Conservation (phyloP, 2,888 invertebrate genomes). For the Stratiomys singularior region DNA sequence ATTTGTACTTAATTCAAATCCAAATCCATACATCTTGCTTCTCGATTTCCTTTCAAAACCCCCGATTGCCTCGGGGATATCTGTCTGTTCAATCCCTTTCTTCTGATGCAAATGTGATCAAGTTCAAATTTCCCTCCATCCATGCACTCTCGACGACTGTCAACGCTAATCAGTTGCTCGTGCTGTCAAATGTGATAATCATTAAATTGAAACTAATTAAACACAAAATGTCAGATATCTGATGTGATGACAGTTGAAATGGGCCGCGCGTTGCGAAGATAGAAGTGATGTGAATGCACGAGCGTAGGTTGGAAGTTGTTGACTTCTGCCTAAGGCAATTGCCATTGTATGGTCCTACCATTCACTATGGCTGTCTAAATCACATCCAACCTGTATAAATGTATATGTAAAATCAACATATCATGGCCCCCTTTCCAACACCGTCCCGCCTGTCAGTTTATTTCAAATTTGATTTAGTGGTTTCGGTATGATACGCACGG, state of each 20-base stretch:
- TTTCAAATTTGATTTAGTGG: slow-evolving; percentile 4
- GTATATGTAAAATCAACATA: background rate
- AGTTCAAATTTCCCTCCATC: background rate
- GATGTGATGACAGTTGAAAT: slow-evolving; percentile 19
- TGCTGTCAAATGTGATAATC: slow-evolving; percentile 48
- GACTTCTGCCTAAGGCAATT: background rate
- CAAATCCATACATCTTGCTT: background rate
- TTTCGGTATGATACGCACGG: background rate
- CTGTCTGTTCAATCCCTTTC: background rate
- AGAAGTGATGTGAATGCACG: background rate
- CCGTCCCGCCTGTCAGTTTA: slow-evolving; percentile 3
- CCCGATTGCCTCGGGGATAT: background rate
- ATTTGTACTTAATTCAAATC: too few species aligned
- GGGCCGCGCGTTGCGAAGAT: background rate
- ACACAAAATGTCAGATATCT: slow-evolving; percentile 47
- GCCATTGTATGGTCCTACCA: background rate
- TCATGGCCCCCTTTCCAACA: background rate
- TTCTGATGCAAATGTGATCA: background rate
- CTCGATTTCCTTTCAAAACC: slow-evolving; percentile 31
- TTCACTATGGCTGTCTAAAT: background rate
- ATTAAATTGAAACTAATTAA: slow-evolving; percentile 50
- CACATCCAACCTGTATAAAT: background rate
- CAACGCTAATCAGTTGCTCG: slow-evolving; percentile 48
- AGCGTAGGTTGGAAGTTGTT: too few species aligned
- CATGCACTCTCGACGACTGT: slow-evolving; percentile 42